Evolutionary conservation across 2,797 vertebrate genomes (phyloP).

Genomic region (Tiaroga cobitis): DNA sequence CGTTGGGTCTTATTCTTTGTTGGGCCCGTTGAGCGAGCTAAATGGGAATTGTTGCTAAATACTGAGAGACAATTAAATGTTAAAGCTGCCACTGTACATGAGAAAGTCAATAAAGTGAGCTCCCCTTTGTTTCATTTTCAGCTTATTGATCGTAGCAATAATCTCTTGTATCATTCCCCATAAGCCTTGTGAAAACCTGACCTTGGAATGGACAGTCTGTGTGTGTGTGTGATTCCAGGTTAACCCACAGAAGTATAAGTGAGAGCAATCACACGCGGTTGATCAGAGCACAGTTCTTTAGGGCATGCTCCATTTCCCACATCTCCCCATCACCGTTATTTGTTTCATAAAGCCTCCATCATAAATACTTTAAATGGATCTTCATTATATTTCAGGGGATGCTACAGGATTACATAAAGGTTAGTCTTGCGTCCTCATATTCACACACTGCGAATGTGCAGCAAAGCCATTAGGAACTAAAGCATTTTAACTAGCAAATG

Average conservation of each 20-base stretch:
- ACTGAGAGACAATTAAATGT: slow-evolving; percentile 85
- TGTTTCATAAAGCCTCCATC: slow-evolving; percentile 65
- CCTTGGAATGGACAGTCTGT: slow-evolving; percentile 78
- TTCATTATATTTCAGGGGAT: slow-evolving; percentile 48
- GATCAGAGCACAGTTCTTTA: slow-evolving; percentile 46
- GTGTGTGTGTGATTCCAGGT: slow-evolving; percentile 42
- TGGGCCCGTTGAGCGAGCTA: slow-evolving; percentile 63
- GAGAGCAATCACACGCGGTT: slow-evolving; percentile 55
- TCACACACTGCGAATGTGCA: slow-evolving; percentile 33
- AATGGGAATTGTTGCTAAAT: slow-evolving; percentile 81
- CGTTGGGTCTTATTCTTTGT: slow-evolving; percentile 33
- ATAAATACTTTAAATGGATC: slow-evolving; percentile 48
- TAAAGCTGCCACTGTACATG: slow-evolving; percentile 84
- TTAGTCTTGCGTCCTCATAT: background rate
- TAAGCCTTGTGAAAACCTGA: slow-evolving; percentile 83
- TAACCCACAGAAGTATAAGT: slow-evolving; percentile 49
- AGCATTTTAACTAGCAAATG: slow-evolving; percentile 31
- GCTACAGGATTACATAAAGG: slow-evolving; percentile 30
- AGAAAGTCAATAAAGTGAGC: slow-evolving; percentile 84
- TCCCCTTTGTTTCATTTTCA: slow-evolving; percentile 85
- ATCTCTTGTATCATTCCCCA: slow-evolving; percentile 85
- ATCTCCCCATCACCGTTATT: slow-evolving; percentile 51
- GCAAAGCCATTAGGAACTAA: slow-evolving; percentile 37
- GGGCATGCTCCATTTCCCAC: slow-evolving; percentile 50
- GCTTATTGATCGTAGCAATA: slow-evolving; percentile 86